These are phyloP conservation scores for Prionailurus bengalensis DNA, from an alignment of 2,113 vertebrate species.

Conservation along the genomic window DNA sequence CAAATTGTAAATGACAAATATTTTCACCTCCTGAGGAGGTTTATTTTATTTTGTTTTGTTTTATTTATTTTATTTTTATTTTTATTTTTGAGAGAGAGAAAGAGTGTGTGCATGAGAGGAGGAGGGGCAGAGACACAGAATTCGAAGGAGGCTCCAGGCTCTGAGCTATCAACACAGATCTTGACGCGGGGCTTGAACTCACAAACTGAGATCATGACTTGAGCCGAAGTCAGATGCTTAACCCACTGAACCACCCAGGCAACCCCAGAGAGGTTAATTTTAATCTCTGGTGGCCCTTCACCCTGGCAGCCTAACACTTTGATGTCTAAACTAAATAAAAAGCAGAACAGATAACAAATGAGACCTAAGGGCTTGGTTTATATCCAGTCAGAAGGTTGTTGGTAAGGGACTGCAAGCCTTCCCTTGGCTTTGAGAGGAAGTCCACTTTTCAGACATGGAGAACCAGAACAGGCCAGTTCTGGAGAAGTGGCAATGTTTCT, in stretches of 20 bases:
- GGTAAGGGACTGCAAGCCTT: not conserved
- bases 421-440: not conserved
- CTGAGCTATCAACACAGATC: too few species aligned
- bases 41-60: too few species aligned
- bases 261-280: not conserved
- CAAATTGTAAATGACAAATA: not conserved
- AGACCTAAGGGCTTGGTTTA: not conserved
- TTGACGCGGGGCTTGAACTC: too few species aligned
- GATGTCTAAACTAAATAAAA: not conserved
- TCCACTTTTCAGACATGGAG: not conserved
- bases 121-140: too few species aligned
- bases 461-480: not conserved
- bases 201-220: too few species aligned
- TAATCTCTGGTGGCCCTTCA: not conserved
- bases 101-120: too few species aligned
- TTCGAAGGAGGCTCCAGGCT: too few species aligned
- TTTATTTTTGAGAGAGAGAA: too few species aligned
- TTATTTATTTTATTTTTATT: too few species aligned
- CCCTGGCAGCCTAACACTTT: not conserved
- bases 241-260: too few species aligned
- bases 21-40: not conserved
- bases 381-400: too few species aligned
- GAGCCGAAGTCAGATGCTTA: too few species aligned
- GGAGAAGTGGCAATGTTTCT: fast-evolving
- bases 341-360: not conserved